These are phyloP conservation scores for Linurgus olivaceus DNA, from an alignment of 2,797 vertebrate species.

Conservation along the genomic window DNA sequence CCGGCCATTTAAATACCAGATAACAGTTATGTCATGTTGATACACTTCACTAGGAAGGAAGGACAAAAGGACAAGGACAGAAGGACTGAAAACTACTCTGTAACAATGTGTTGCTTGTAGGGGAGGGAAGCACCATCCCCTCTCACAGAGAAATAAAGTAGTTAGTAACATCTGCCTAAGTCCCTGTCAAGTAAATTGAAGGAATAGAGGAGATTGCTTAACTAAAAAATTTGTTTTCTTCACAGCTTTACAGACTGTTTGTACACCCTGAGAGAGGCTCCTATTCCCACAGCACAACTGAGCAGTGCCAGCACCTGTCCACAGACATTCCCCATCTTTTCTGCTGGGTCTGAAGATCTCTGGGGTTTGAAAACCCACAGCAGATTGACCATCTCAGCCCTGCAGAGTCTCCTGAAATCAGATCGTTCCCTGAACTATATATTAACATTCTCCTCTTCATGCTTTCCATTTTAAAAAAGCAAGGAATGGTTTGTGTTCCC, in stretches of 20 bases:
- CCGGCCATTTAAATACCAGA: conserved; percentile 24
- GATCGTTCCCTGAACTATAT: not conserved
- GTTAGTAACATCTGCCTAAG: not conserved
- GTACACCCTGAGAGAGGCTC: not conserved
- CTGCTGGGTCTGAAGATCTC: not conserved
- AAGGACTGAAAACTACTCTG: not conserved
- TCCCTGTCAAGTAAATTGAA: not conserved
- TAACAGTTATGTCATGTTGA: not conserved
- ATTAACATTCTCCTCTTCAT: not conserved
- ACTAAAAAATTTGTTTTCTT: not conserved
- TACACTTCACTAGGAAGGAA: not conserved
- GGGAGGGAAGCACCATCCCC: not conserved
- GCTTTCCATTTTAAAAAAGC: not conserved
- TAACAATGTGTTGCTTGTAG: not conserved
- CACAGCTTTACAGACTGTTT: not conserved
- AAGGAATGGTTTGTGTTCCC: not conserved
- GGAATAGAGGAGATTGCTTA: not conserved
- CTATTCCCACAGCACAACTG: not conserved
- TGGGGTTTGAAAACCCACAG: not conserved
- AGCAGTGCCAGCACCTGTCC: not conserved
- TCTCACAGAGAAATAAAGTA: not conserved
- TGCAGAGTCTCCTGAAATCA: not conserved
- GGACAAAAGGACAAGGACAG: not conserved
- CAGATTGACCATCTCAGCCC: not conserved
- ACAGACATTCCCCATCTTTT: too few relatives aligned